phyloP scores from a whole-genome alignment of 2,888 invertebrate genomes.

The Melanostoma scalare region DNA sequence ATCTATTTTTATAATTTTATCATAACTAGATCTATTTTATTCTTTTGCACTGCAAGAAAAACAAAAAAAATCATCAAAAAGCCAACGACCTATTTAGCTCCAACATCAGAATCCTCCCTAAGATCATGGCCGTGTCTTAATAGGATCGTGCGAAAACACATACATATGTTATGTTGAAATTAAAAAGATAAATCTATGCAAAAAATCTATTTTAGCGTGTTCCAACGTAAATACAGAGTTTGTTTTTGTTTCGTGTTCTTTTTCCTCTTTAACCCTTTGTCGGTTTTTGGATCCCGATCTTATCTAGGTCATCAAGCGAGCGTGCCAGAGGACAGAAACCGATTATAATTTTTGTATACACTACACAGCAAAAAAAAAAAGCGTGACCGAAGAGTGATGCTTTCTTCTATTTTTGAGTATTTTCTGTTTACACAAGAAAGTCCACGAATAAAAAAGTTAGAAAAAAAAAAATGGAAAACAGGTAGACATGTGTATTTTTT shows the following conservation, averaged over 20 bases:
- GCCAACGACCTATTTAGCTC: constrained; percentile 9
- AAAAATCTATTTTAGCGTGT: constrained; percentile 22
- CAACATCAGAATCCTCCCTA: constrained; percentile 10
- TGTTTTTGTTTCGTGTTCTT: neutral
- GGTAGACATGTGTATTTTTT: constrained; percentile 3
- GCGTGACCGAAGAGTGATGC: no score
- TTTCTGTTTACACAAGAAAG: no score
- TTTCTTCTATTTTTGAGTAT: no score
- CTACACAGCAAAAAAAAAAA: no score
- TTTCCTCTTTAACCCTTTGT: neutral
- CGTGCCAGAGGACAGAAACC: constrained; percentile 24
- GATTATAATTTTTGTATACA: constrained; percentile 12
- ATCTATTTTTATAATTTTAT: no score
- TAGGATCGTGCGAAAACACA: constrained; percentile 1
- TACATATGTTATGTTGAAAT: constrained; percentile 6
- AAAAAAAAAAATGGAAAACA: no score
- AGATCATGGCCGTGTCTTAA: constrained; percentile 35
- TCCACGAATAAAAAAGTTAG: no score
- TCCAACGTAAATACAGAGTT: constrained; percentile 6
- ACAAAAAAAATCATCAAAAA: neutral
- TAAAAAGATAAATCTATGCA: constrained; percentile 19
- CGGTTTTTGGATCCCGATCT: constrained; percentile 2
- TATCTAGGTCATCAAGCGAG: constrained; percentile 17
- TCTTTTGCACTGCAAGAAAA: neutral
- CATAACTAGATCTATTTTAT: no score